Base-by-base conservation (phyloP, 1,140 invertebrate species). In the Capitella teleta region DNA sequence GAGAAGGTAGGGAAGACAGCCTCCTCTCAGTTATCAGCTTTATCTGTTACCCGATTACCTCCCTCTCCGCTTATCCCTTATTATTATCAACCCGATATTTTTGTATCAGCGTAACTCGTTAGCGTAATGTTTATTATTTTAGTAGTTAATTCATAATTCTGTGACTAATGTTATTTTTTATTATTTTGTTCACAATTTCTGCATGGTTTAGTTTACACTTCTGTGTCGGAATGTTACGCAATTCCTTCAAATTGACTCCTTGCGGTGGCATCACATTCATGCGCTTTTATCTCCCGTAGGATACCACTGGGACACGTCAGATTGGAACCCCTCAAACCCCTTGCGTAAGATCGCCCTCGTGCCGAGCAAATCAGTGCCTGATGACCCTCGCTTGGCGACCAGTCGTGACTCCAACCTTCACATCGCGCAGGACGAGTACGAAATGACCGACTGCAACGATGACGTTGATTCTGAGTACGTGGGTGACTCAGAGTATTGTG, bases 301-400 rank as follows among this genome's bases (percentile, higher is more conserved):
- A 67, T 94, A 94, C 75, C 87, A 92, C 76, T 94, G 89, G 90
- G 90, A 94, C 75, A 91, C 87, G 68, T 92, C 87, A 56, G 90
- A 94, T 77, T 93, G 88, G 88, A 84, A 86, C 55, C 79, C 84
- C 49, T 58, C 57, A 19, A 58, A 18, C n/a, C 47, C 86, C 52
- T 74, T 91, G 58, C 86, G 87, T 44, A 89, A 91, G 70, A 92
- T 92, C 68, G 87, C 87, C 49, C 86, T 89, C 74, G 85, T 92
- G 56, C 86, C 87, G 52, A 86, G 86, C 60, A 86, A 84, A 61
- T 87, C 92, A 77, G 82, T 90, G 47, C 84, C 83, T 28, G 60
- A 28, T 16, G 40, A 43, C 10, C 32, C 23, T 21, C 23, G 57
- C 24, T 87, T 86, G 40, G 82, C 85, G 64, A 85, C 87, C 67